phyloP scores from a whole-genome alignment of 2,888 invertebrate species.

The Microplitis deprimator region DNA sequence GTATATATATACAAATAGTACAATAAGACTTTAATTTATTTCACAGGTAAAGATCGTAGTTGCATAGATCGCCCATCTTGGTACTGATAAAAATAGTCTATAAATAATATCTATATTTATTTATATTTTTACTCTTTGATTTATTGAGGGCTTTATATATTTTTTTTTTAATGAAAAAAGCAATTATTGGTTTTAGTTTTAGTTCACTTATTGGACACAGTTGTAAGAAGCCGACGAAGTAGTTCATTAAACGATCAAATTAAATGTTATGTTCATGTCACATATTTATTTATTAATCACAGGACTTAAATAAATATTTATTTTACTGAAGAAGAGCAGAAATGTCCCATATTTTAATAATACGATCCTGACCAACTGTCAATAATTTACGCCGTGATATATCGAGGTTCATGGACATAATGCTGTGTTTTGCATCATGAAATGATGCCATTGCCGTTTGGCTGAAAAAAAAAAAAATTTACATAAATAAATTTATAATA shows the following conservation, averaged over 20 bases:
- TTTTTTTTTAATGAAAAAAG: neutral
- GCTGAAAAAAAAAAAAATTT: conserved; percentile 71
- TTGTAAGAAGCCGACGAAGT: conserved; percentile 10
- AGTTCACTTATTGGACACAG: conserved; percentile 13
- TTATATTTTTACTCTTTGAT: conserved; percentile 27
- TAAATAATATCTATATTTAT: neutral
- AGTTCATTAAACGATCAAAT: neutral
- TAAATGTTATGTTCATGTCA: conserved; percentile 19
- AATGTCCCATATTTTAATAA: conserved; percentile 95
- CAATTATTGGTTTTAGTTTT: neutral
- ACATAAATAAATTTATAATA: conserved; percentile 16
- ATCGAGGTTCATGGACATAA: conserved; percentile 90
- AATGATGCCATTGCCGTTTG: conserved; percentile 93
- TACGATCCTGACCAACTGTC: conserved; percentile 94
- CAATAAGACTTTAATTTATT: neutral
- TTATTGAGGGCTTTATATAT: conserved; percentile 40
- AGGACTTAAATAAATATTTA: conserved; percentile 15
- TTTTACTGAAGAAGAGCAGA: conserved; percentile 75
- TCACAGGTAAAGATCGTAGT: neutral
- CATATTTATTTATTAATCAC: conserved; percentile 26
- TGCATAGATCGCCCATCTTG: conserved; percentile 12
- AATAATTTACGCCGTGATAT: conserved; percentile 89
- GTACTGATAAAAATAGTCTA: conserved; percentile 5
- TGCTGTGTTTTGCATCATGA: conserved; percentile 95
- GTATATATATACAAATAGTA: conserved; percentile 24